phyloP scores from a whole-genome alignment of 2,888 invertebrate species.

The Cephus spinipes region DNA sequence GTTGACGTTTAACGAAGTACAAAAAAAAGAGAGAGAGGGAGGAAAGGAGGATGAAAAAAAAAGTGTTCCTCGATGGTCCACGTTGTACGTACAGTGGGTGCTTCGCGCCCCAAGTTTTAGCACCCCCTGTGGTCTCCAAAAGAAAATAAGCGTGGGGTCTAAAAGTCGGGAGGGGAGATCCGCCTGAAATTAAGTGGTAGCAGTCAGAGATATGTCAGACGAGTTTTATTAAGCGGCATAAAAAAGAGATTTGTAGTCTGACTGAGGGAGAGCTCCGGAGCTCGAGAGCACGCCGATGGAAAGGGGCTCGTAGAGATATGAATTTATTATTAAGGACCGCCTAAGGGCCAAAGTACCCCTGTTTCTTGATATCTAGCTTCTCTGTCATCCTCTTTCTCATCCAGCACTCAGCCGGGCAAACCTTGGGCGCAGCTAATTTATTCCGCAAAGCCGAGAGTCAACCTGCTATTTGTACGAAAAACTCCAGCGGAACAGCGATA shows the following conservation, averaged over 20 bases:
- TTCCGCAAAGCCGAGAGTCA: conserved; percentile 35
- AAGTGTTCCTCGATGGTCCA: neutral
- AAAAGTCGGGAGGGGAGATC: conserved; percentile 19
- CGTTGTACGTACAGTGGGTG: neutral
- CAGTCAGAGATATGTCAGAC: conserved; percentile 65
- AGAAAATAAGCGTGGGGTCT: conserved; percentile 26
- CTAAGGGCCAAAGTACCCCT: conserved; percentile 57
- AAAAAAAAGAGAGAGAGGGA: conserved; percentile 5
- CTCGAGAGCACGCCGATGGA: conserved; percentile 30
- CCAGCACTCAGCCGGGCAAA: conserved; percentile 8
- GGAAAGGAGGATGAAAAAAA: conserved; percentile 13
- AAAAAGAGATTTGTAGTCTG: conserved; percentile 65
- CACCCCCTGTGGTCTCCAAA: conserved; percentile 8
- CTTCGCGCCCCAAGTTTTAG: neutral
- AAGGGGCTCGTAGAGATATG: conserved; percentile 57
- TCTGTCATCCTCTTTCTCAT: conserved; percentile 24
- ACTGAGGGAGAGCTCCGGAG: conserved; percentile 32
- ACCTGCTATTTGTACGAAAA: conserved; percentile 40
- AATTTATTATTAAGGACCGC: conserved; percentile 65
- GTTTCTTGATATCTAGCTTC: conserved; percentile 54
- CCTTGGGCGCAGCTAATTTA: conserved; percentile 48
- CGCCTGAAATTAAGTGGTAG: conserved; percentile 64
- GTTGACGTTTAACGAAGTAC: conserved; percentile 6
- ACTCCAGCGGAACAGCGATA: conserved; percentile 42
- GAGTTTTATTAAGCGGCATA: conserved; percentile 66